Conservation (phyloP, 2,888 invertebrate genomes). For the Caenorhabditis sp. region DNA sequence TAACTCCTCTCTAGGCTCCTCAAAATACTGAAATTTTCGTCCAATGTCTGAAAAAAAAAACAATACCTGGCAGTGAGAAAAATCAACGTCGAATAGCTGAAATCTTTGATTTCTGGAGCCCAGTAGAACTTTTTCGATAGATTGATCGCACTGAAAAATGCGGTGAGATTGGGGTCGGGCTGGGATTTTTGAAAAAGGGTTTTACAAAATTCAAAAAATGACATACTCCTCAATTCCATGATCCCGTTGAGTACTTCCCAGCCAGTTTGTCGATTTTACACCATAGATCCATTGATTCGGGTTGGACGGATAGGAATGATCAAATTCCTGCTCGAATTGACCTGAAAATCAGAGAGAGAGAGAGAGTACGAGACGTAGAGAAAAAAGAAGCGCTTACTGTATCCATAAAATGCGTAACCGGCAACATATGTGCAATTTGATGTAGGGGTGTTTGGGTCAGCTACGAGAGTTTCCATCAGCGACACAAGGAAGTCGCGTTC, state of each 20-base stretch:
- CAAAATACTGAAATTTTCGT: no score
- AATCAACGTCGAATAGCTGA: neutral
- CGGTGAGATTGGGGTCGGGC: no score
- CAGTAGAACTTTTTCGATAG: neutral
- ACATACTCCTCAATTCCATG: no score
- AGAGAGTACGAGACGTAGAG: neutral
- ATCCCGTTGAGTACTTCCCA: no score
- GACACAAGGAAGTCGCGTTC: neutral
- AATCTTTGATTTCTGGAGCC: neutral
- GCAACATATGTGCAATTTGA: neutral
- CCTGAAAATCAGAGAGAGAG: neutral
- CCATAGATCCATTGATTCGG: no score
- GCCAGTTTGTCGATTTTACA: no score
- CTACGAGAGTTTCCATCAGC: neutral
- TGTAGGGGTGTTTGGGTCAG: neutral
- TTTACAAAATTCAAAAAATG: no score
- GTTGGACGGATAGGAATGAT: no score
- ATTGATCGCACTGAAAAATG: neutral
- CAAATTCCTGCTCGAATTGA: neutral
- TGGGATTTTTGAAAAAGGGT: no score
- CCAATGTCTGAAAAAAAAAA: no score
- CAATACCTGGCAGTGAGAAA: neutral
- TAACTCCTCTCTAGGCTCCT: no score
- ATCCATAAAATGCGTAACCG: neutral
- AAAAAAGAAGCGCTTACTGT: no score